phyloP scores from a whole-genome alignment of 1,140 invertebrate species.

The Copidosoma floridanum region DNA sequence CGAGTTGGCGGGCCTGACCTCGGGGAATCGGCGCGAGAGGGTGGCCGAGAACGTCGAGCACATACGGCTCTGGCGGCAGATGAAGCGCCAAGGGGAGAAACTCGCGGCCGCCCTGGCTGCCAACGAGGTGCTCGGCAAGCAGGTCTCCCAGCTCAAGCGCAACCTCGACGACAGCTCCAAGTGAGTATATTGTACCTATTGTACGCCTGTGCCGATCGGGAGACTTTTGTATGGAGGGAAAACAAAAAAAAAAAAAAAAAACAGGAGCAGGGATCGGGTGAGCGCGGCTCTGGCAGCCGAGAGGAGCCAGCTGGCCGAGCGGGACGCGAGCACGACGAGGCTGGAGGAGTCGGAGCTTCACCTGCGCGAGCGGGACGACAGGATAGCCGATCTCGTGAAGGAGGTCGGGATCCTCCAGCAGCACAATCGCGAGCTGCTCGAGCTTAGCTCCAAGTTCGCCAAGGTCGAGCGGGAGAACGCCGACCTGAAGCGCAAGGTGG shows the following conservation, averaged over 20 bases:
- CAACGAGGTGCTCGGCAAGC: conserved; percentile 37
- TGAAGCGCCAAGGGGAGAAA: conserved; percentile 49
- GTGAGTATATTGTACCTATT: too few species aligned
- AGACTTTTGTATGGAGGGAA: too few species aligned
- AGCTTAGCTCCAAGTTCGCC: conserved; percentile 40
- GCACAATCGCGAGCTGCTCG: conserved; percentile 47
- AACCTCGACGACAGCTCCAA: conserved; percentile 33
- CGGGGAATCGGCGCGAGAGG: conserved; percentile 42
- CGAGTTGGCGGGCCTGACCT: conserved; percentile 32
- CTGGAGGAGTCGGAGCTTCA: conserved; percentile 35
- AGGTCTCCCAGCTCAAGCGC: conserved; percentile 42
- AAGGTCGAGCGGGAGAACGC: conserved; percentile 46
- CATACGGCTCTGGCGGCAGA: conserved; percentile 47
- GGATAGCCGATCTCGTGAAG: conserved; percentile 41
- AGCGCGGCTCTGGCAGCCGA: conserved; percentile 35
- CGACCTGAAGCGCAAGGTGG: conserved; percentile 44
- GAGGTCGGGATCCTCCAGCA: conserved; percentile 49
- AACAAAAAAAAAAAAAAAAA: too few species aligned
- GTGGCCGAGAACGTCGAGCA: conserved; percentile 50
- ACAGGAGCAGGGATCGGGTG: conserved; percentile 27
- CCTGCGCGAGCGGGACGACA: conserved; percentile 44
- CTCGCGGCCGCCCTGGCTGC: conserved; percentile 31
- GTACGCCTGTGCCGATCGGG: too few species aligned
- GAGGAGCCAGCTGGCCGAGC: conserved; percentile 36
- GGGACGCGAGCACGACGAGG: conserved; percentile 39